Evolutionary conservation across 2,113 vertebrate species (phyloP).

Genomic region (Tyto alba): DNA sequence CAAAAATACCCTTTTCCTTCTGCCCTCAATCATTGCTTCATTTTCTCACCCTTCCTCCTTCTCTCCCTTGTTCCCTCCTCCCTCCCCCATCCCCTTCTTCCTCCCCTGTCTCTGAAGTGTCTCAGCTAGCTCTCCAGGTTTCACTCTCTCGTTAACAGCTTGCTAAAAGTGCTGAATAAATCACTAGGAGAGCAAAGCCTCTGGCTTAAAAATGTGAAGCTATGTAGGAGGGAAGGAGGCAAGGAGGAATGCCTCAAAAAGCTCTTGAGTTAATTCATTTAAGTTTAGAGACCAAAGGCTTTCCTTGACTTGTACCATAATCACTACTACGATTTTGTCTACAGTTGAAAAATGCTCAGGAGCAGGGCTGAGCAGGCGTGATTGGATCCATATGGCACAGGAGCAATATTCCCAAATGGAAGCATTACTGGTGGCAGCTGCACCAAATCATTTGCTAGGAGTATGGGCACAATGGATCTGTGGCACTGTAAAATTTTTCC

Average conservation of each 20-base stretch:
- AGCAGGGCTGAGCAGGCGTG: not conserved
- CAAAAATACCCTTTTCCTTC: not conserved
- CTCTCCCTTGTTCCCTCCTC: not conserved
- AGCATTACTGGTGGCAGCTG: not conserved
- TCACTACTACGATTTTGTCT: not conserved
- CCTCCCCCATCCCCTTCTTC: not conserved
- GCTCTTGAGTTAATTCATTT: not conserved
- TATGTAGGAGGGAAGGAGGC: not conserved
- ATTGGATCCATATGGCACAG: not conserved
- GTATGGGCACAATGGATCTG: not conserved
- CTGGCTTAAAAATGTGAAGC: not conserved
- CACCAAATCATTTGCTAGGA: not conserved
- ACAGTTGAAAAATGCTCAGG: not conserved
- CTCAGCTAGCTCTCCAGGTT: not conserved
- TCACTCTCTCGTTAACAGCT: not conserved
- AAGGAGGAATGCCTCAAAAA: not conserved
- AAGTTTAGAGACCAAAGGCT: not conserved
- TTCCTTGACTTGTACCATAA: not conserved
- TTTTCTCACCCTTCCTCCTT: not conserved
- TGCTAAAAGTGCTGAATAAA: conserved; percentile 24
- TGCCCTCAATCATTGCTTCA: not conserved
- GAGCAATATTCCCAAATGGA: not conserved
- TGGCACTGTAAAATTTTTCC: not conserved
- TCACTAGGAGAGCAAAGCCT: not conserved
- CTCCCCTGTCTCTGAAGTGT: not conserved